phyloP scores from a whole-genome alignment of 2,888 invertebrate genomes.

The Drosophila subsilvestris region DNA sequence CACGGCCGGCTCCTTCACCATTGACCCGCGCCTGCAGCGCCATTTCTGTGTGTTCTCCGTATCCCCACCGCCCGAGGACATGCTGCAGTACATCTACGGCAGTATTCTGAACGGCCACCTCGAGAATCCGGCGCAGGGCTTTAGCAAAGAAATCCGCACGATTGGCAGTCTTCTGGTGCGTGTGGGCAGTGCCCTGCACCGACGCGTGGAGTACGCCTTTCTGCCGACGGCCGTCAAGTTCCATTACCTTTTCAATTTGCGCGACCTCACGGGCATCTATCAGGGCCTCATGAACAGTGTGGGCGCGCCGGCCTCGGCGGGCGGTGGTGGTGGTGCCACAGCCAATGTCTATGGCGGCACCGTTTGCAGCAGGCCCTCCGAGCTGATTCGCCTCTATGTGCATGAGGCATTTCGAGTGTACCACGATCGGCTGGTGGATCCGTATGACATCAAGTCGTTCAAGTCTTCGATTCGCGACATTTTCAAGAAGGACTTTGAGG shows the following conservation, averaged over 20 bases:
- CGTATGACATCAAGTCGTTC: slow-evolving; percentile 90
- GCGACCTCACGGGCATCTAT: slow-evolving; percentile 96
- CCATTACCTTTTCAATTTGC: slow-evolving; percentile 96
- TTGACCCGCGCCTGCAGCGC: slow-evolving; percentile 94
- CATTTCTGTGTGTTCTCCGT: slow-evolving; percentile 95
- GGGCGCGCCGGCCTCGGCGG: slow-evolving; percentile 85
- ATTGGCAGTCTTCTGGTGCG: slow-evolving; percentile 85
- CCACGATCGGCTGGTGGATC: slow-evolving; percentile 94
- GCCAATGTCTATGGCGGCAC: slow-evolving; percentile 66
- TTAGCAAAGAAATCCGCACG: slow-evolving; percentile 84
- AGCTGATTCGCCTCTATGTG: slow-evolving; percentile 93
- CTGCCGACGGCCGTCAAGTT: slow-evolving; percentile 97
- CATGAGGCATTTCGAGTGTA: slow-evolving; percentile 97
- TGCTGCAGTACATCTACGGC: slow-evolving; percentile 92
- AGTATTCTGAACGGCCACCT: slow-evolving; percentile 92
- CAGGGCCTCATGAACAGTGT: slow-evolving; percentile 95
- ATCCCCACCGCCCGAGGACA: slow-evolving; percentile 91
- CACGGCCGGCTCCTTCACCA: slow-evolving; percentile 97
- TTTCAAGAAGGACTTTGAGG: slow-evolving; percentile 92
- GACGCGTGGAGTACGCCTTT: slow-evolving; percentile 90
- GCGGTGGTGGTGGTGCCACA: slow-evolving; percentile 33
- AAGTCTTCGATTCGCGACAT: slow-evolving; percentile 90
- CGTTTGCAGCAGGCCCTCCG: slow-evolving; percentile 87
- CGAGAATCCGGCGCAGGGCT: slow-evolving; percentile 87
- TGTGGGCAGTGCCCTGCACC: slow-evolving; percentile 91